Evolutionary conservation across 2,113 vertebrate species (phyloP).

Genomic region (Benitochromis conjunctus): DNA sequence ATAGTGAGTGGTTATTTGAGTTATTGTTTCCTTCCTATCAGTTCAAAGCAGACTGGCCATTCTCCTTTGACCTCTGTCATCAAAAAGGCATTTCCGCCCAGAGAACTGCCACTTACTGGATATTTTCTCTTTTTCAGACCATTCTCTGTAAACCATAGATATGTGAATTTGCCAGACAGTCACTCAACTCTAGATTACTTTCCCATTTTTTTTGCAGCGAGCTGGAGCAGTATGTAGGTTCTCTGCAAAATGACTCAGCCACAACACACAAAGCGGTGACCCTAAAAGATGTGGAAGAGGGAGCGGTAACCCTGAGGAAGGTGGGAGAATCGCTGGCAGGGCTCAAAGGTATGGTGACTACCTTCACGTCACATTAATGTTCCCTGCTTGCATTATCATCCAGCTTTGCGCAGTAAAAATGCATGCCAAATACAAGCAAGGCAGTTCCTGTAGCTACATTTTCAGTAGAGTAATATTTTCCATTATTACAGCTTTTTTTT

Average conservation of each 20-base stretch:
- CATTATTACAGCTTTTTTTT: not conserved
- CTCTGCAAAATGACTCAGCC: conserved; percentile 78
- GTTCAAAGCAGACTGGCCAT: not conserved
- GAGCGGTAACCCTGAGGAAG: conserved; percentile 87
- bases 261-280: conserved; percentile 71
- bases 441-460: not conserved
- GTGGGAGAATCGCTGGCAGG: conserved; percentile 90
- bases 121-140: not conserved
- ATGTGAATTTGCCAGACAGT: not conserved
- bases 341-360: conserved; percentile 80
- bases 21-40: not conserved
- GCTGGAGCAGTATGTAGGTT: conserved; percentile 86
- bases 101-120: not conserved
- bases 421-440: not conserved
- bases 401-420: not conserved
- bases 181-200: not conserved
- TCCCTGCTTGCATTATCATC: not conserved
- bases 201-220: conserved; percentile 70
- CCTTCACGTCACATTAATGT: not conserved
- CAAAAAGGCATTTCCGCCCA: not conserved
- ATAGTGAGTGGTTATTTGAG: not conserved
- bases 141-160: not conserved
- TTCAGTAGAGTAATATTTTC: not conserved
- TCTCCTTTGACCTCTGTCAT: not conserved
- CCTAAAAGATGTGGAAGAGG: conserved; percentile 91